These are phyloP conservation scores for Bagarius yarrelli DNA, from an alignment of 2,113 vertebrate species.

Conservation along the genomic window DNA sequence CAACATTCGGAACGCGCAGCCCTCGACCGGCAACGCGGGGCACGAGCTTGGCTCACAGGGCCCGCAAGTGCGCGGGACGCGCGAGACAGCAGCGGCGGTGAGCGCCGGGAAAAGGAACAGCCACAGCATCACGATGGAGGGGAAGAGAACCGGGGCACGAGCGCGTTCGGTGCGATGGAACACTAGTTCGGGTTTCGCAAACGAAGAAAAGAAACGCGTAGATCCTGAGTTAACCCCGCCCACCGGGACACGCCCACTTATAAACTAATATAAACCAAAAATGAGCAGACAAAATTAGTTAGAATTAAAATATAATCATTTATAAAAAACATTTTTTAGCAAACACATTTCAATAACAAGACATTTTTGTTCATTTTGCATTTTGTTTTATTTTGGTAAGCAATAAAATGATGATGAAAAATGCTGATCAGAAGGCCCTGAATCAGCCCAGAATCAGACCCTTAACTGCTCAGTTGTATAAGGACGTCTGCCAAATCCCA, in stretches of 20 bases:
- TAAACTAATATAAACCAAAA: too few relatives aligned
- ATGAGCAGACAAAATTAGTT: too few relatives aligned
- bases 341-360: too few relatives aligned
- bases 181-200: not conserved
- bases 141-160: not conserved
- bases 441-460: too few relatives aligned
- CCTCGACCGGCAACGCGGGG: conserved; percentile 68
- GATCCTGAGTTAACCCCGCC: not conserved
- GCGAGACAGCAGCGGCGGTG: conserved; percentile 27
- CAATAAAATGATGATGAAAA: too few relatives aligned
- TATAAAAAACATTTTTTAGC: too few relatives aligned
- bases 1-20: conserved; percentile 69
- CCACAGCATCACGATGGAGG: conserved; percentile 53
- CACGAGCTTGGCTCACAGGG: conserved; percentile 71
- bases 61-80: conserved; percentile 61
- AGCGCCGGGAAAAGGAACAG: conserved; percentile 4
- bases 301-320: too few relatives aligned
- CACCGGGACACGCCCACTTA: not conserved
- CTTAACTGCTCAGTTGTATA: too few relatives aligned
- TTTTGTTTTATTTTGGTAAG: too few relatives aligned
- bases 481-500: too few relatives aligned
- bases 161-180: not conserved
- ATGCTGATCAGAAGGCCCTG: too few relatives aligned
- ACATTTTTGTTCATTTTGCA: too few relatives aligned
- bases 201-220: not conserved